Percentiles rank a stretch among this genome's conserved stretches.
Conservation (phyloP, 2,113 vertebrate species). For the Addax nasomaculatus region DNA sequence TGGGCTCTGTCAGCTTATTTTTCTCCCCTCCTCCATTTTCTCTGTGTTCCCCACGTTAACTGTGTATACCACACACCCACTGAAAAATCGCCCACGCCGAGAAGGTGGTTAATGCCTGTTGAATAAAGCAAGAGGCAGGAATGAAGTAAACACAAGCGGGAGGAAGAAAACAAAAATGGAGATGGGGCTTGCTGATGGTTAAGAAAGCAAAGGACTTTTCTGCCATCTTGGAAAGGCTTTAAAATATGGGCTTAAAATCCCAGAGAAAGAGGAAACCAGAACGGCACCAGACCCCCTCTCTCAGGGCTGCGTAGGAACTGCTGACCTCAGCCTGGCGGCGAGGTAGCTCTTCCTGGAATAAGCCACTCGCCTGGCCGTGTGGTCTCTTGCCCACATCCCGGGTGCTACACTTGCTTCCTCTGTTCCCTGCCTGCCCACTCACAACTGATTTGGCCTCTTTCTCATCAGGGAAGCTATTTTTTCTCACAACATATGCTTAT, state of each 20-base stretch:
- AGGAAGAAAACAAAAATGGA: not conserved
- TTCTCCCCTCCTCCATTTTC: not conserved
- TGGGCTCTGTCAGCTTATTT: not conserved
- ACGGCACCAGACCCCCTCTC: rapidly evolving
- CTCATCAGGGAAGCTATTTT: conserved; percentile 45
- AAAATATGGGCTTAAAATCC: not conserved
- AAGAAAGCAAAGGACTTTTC: not conserved
- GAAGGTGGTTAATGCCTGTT: not conserved
- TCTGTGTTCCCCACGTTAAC: rapidly evolving
- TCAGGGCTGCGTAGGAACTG: rapidly evolving
- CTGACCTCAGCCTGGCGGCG: not conserved
- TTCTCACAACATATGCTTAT: conserved; percentile 40
- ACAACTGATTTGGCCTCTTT: conserved; percentile 11
- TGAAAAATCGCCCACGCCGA: rapidly evolving
- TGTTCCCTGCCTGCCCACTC: conserved; percentile 41
- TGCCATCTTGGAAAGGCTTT: not conserved
- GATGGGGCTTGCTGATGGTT: not conserved
- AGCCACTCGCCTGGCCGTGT: rapidly evolving
- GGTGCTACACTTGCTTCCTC: not conserved
- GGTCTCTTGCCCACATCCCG: not conserved
- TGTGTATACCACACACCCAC: not conserved
- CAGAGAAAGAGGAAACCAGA: not conserved
- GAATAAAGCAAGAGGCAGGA: not conserved
- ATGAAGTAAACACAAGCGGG: rapidly evolving
- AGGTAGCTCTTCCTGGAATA: not conserved